These are phyloP conservation scores for Gymnodraco acuticeps DNA, from an alignment of 2,797 vertebrate species.

Conservation along the genomic window DNA sequence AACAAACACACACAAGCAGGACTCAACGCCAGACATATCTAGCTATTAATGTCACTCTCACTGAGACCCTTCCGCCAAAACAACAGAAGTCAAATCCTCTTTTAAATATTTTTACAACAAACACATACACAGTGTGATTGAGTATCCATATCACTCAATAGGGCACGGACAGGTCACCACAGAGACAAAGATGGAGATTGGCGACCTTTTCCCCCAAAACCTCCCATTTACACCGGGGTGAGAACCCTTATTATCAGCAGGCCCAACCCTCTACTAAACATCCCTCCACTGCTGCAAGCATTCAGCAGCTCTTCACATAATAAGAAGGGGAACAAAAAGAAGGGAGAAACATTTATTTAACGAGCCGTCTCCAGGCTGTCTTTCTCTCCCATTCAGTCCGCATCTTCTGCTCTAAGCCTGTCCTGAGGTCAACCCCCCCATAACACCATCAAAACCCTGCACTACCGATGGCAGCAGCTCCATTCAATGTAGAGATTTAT, in stretches of 20 bases:
- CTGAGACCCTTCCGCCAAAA: slow-evolving; percentile 15
- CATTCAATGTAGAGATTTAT: slow-evolving; percentile 84
- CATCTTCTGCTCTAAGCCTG: slow-evolving; percentile 64
- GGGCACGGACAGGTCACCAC: slow-evolving; percentile 69
- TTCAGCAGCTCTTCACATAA: slow-evolving; percentile 59
- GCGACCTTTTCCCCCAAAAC: slow-evolving; percentile 64
- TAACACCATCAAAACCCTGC: slow-evolving; percentile 68
- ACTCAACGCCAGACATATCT: slow-evolving; percentile 1
- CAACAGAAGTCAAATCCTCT: slow-evolving; percentile 34
- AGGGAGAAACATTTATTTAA: slow-evolving; percentile 78
- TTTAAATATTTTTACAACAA: slow-evolving; percentile 15
- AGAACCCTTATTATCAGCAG: slow-evolving; percentile 65
- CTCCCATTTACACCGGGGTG: slow-evolving; percentile 75
- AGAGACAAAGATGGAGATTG: slow-evolving; percentile 57
- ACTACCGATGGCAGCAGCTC: slow-evolving; percentile 56
- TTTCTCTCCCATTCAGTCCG: slow-evolving; percentile 69
- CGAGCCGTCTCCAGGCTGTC: slow-evolving; percentile 67
- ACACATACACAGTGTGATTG: slow-evolving; percentile 24
- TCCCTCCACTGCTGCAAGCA: slow-evolving; percentile 49
- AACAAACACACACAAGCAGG: slow-evolving; percentile 16
- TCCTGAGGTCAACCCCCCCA: slow-evolving; percentile 72
- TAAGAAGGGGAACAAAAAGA: slow-evolving; percentile 65
- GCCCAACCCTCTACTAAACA: slow-evolving; percentile 64
- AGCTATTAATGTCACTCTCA: slow-evolving; percentile 34
- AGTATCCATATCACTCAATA: slow-evolving; percentile 48